Percentiles rank a stretch among this genome's conserved stretches.
Conservation (phyloP, 2,797 vertebrate species). For the Acridotheres tristis region DNA sequence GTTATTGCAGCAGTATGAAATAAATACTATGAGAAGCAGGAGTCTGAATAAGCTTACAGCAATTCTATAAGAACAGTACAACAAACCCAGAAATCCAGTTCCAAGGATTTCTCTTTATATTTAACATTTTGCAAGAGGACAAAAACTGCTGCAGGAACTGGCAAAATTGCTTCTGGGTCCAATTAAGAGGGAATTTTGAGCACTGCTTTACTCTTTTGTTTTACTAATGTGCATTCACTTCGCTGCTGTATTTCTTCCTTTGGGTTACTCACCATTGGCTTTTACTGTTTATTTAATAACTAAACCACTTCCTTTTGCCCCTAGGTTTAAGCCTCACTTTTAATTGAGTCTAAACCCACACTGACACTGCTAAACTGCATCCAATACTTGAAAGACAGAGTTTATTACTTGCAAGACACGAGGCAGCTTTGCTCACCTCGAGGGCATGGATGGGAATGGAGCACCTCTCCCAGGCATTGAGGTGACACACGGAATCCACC, state of each 20-base stretch:
- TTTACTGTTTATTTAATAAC: not conserved
- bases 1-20: not conserved
- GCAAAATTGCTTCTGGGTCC: not conserved
- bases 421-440: conserved; percentile 78
- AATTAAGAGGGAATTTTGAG: not conserved
- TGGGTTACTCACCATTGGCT: not conserved
- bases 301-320: not conserved
- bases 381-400: not conserved
- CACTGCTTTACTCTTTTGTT: not conserved
- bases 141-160: not conserved
- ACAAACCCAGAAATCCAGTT: not conserved
- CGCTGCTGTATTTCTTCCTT: not conserved
- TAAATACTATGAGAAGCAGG: not conserved
- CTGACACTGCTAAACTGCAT: not conserved
- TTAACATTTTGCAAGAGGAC: not conserved
- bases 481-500: conserved; percentile 89
- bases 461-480: conserved; percentile 93
- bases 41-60: not conserved
- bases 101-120: not conserved
- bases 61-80: not conserved
- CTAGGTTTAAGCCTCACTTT: not conserved
- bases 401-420: rapidly evolving
- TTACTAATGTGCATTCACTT: not conserved
- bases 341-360: not conserved
- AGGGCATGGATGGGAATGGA: conserved; percentile 91